A percentile compares a stretch with the other conserved stretches of the same genome.
phyloP scores from a whole-genome alignment of 92 coral and sea anemone species.

The Isaurus tuberculatus region DNA sequence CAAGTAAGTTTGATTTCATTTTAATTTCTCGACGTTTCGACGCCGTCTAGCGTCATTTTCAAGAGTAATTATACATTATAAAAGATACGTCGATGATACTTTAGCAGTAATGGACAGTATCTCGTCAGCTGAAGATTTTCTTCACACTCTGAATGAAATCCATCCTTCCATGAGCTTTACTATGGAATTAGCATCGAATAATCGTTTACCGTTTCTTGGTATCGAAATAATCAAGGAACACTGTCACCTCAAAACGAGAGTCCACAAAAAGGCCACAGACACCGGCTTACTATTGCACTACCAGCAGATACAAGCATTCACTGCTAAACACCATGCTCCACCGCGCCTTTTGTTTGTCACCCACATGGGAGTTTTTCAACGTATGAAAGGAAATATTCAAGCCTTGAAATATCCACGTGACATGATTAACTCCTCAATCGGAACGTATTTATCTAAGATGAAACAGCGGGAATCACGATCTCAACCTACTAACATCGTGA shows the following conservation, averaged over 20 bases:
- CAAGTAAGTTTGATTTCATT: too few relatives aligned
- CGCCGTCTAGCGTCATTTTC: too few relatives aligned
- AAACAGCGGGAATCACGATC: too few relatives aligned
- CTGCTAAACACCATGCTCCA: constrained; percentile 7
- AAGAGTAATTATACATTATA: too few relatives aligned
- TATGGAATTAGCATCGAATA: too few relatives aligned
- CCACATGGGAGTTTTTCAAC: neutral
- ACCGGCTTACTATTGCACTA: neutral
- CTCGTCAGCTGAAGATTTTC: too few relatives aligned
- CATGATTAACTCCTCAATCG: neutral
- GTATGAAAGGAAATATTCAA: neutral
- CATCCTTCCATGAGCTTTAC: too few relatives aligned
- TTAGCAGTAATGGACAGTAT: too few relatives aligned
- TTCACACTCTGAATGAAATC: too few relatives aligned
- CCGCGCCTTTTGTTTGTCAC: neutral
- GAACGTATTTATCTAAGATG: neutral
- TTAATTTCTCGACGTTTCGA: too few relatives aligned
- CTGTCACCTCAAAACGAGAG: neutral
- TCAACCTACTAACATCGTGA: too few relatives aligned
- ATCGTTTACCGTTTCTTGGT: neutral
- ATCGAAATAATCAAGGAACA: neutral
- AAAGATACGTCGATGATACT: too few relatives aligned
- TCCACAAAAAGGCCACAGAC: neutral
- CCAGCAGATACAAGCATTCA: neutral
- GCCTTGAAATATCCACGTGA: neutral